Evolutionary conservation across 2,113 vertebrate species (phyloP).

Genomic region (Dolichotis patagonum): DNA sequence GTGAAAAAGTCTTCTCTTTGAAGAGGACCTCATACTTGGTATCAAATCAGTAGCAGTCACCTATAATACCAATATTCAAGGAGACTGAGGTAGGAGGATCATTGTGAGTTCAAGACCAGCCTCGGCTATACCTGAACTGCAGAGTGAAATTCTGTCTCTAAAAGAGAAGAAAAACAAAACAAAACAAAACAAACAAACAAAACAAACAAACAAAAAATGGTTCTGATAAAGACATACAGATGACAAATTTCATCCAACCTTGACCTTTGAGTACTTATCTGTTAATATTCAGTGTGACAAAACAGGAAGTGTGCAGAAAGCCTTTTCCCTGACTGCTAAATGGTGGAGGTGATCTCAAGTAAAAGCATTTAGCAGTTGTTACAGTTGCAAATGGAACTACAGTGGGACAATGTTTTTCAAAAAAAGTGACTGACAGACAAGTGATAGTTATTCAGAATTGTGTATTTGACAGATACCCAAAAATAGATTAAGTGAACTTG

Average conservation of each 20-base stretch:
- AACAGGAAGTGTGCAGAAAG: neutral
- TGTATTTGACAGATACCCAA: constrained; percentile 10
- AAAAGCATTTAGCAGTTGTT: neutral
- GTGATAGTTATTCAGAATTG: neutral
- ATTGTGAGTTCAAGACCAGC: neutral
- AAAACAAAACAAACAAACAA: too few relatives aligned
- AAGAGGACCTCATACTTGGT: neutral
- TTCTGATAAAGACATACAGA: neutral
- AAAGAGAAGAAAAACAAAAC: neutral
- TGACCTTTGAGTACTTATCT: neutral
- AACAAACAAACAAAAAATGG: too few relatives aligned
- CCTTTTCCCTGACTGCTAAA: neutral
- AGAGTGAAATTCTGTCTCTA: neutral
- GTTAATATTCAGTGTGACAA: neutral
- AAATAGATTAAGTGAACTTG: constrained; percentile 4
- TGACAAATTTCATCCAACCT: neutral
- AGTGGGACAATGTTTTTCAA: neutral
- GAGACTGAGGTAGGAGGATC: neutral
- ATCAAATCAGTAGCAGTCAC: neutral
- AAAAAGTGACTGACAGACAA: neutral
- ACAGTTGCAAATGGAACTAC: neutral
- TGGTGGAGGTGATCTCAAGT: neutral
- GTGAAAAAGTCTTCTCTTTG: neutral
- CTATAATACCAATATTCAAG: neutral
- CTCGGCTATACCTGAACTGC: neutral